Evolutionary conservation across 2,113 vertebrate genomes (phyloP), one percentile per base, ranked within the genome.

Genomic region (Callipepla squamata): DNA sequence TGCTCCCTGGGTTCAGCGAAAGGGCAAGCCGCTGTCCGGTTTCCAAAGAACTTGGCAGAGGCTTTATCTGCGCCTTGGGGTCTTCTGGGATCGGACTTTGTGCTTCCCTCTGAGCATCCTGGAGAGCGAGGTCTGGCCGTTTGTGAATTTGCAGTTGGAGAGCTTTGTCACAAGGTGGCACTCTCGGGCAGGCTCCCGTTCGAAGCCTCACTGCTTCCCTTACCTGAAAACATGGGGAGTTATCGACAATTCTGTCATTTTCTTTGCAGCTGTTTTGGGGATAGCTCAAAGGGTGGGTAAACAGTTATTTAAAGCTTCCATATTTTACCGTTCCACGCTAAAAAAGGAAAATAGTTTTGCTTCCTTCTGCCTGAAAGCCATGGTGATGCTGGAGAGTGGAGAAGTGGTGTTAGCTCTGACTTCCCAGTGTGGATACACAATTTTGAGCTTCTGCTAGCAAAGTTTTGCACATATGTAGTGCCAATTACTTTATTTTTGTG

Each of bases 151-250:
- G 89, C 91, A 96, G 83, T 97, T 93, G 86, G 91, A 42, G 74
- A 1, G 3, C 38, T 7, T 85, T 66, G 68, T 96, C 97, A 95
- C 95, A 80, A 97, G 97, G 92, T 95, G 96, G 96, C 95, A 40
- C 58, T 80, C 62, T 78, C 57, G 62, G 83, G 45, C 59, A 42
- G 5, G 4, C 62, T 67, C 3, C 48, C 26, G 42, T 51, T 63
- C 83, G 32, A 6, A 53, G 36, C 50, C 32, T 58, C 8, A 0
- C 28, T 22, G 47, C 63, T 63, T 55, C 11, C 50, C 18, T 57
- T 32, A 76, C 4, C 32, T 44, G 13, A 45, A 76, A 77, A 48
- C 26, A 18, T 0, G 4, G 1, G 55, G 30, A 53, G 66, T 69
- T 70, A 58, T 25, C 67, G 84, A 38, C 44, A 48, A 7, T 42